phyloP scores from a whole-genome alignment of 2,888 invertebrate genomes.

The Elysia crispata region DNA sequence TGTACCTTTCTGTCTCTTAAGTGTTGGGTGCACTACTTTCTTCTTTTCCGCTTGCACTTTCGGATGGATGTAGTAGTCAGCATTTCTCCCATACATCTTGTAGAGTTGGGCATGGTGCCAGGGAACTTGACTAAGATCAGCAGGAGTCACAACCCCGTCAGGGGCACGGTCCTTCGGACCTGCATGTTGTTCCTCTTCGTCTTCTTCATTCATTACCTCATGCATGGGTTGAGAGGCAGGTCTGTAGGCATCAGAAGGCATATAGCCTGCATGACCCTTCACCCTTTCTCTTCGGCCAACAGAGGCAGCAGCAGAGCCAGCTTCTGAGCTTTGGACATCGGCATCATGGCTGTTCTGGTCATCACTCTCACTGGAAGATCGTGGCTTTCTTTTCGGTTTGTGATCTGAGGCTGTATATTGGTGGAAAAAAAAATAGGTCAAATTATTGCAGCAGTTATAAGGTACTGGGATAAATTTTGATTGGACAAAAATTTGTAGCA shows the following conservation, averaged over 20 bases:
- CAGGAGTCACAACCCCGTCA: constrained; percentile 17
- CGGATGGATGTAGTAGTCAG: constrained; percentile 72
- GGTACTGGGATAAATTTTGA: too few relatives aligned
- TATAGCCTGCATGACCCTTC: background rate
- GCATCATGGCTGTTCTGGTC: background rate
- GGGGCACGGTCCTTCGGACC: background rate
- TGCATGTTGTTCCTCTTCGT: constrained; percentile 27
- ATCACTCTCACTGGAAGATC: background rate
- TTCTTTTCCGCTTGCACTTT: constrained; percentile 61
- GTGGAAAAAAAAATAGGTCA: background rate
- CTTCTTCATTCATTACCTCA: constrained; percentile 43
- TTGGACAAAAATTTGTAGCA: too few relatives aligned
- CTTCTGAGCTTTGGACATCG: background rate
- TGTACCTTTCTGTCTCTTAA: constrained; percentile 53
- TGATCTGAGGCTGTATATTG: constrained; percentile 20
- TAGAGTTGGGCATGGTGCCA: constrained; percentile 70
- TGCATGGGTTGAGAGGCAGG: constrained; percentile 38
- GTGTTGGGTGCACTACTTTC: constrained; percentile 57
- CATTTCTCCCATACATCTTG: constrained; percentile 69
- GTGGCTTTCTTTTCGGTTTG: background rate
- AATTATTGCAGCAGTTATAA: too few relatives aligned
- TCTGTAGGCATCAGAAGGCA: constrained; percentile 1
- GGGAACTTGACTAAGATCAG: constrained; percentile 45
- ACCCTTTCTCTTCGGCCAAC: background rate
- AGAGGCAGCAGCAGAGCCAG: background rate